phyloP scores from a whole-genome alignment of 2,113 vertebrate species.

The Gnathonemus echidnorhynchus region DNA sequence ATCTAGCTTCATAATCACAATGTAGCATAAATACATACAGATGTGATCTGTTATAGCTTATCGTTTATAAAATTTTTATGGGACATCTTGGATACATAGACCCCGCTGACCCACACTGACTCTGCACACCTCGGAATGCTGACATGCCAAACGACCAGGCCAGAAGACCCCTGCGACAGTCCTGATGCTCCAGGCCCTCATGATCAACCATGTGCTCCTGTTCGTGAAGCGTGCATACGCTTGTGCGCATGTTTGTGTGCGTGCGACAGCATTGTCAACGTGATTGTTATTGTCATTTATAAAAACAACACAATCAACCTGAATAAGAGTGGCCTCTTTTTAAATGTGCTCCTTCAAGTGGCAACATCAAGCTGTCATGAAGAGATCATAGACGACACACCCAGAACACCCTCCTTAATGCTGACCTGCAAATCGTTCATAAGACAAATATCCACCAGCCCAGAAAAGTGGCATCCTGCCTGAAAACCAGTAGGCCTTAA shows the following conservation, averaged over 20 bases:
- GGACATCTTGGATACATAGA: not conserved
- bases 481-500: not conserved
- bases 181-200: not conserved
- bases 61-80: not conserved
- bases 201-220: not conserved
- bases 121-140: not conserved
- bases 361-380: not conserved
- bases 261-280: not conserved
- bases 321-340: slow-evolving; percentile 1
- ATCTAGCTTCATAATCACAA: not conserved
- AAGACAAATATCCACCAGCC: not conserved
- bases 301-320: not conserved
- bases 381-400: not conserved
- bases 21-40: not conserved
- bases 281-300: slow-evolving; percentile 9
- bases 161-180: not conserved
- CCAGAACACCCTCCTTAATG: not conserved
- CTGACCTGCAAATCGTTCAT: not conserved
- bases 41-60: not conserved
- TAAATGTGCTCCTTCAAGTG: not conserved
- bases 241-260: not conserved
- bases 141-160: not conserved
- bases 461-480: not conserved
- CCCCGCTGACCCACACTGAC: not conserved
- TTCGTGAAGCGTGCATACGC: not conserved